Evolutionary conservation across 2,888 invertebrate genomes (phyloP).

Genomic region (Salpingus planirostris): DNA sequence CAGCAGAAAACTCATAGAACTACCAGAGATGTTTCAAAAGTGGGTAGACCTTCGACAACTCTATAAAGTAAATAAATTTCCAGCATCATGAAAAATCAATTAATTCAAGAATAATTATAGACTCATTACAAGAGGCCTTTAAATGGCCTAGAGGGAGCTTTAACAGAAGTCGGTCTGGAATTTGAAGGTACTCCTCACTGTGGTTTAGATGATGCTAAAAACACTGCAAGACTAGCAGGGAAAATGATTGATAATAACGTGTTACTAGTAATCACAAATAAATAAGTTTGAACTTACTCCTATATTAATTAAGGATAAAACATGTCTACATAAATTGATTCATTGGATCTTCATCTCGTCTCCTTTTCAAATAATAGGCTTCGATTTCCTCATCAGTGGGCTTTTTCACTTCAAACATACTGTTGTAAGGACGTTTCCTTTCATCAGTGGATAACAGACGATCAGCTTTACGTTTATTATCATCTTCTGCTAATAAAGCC

Average conservation of each 20-base stretch:
- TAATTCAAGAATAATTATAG: no score
- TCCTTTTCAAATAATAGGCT: conserved; percentile 80
- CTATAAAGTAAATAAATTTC: conserved; percentile 36
- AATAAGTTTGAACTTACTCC: no score
- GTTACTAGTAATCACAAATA: no score
- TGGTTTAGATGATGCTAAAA: conserved; percentile 53
- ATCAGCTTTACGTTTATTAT: conserved; percentile 52
- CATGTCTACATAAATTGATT: conserved; percentile 45
- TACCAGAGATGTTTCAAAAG: conserved; percentile 45
- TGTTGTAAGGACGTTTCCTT: conserved; percentile 87
- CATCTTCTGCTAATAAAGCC: conserved; percentile 59
- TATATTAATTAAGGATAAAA: no score
- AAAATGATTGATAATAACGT: no score
- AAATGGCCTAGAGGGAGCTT: conserved; percentile 46
- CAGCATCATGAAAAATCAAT: neutral
- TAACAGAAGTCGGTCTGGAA: conserved; percentile 47
- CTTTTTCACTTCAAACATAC: conserved; percentile 73
- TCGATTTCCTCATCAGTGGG: conserved; percentile 91
- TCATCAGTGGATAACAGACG: conserved; percentile 68
- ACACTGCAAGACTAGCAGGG: conserved; percentile 49
- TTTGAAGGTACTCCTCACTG: conserved; percentile 54
- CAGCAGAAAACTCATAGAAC: conserved; percentile 47
- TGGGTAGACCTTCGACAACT: conserved; percentile 53
- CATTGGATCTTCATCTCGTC: conserved; percentile 91
- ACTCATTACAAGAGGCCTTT: conserved; percentile 49